Percentiles rank a stretch among this genome's conserved stretches.
Conservation (phyloP, 1,140 invertebrate species). For the Pogonognathellus flavescens region DNA sequence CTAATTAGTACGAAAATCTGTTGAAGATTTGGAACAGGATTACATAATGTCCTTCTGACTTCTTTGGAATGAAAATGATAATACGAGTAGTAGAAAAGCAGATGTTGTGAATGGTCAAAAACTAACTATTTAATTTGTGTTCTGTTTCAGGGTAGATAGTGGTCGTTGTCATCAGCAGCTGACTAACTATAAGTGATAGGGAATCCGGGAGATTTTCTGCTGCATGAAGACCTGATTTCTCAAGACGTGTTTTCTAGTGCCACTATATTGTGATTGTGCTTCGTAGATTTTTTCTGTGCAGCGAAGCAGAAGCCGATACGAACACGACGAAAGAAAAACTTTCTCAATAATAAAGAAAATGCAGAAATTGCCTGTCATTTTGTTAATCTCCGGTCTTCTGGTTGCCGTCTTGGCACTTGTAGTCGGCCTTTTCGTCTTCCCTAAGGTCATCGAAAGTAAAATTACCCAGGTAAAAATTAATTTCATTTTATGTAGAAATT, state of each 20-base stretch:
- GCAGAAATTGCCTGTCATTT: conserved; percentile 40
- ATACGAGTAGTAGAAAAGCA: too few relatives aligned
- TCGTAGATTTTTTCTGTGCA: too few relatives aligned
- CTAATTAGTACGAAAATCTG: too few relatives aligned
- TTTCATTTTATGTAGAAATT: not conserved
- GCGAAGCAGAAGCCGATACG: not conserved
- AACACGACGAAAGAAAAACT: not conserved
- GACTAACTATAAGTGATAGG: too few relatives aligned
- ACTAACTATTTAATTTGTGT: too few relatives aligned
- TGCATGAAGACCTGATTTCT: not conserved
- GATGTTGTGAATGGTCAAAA: too few relatives aligned
- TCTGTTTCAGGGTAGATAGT: too few relatives aligned
- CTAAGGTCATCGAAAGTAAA: conserved; percentile 56
- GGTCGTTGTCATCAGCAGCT: too few relatives aligned
- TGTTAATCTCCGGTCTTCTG: conserved; percentile 33
- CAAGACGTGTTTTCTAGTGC: not conserved
- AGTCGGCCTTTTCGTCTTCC: conserved; percentile 55
- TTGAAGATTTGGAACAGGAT: too few relatives aligned
- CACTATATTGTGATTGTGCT: not conserved
- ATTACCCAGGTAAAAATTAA: conserved; percentile 49
- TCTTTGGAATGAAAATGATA: too few relatives aligned
- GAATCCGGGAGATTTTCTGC: too few relatives aligned
- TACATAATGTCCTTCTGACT: too few relatives aligned
- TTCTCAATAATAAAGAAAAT: not conserved
- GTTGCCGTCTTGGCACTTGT: conserved; percentile 47